Evolutionary conservation across 2,888 invertebrate genomes (phyloP).

Genomic region (Tineola bisselliella): DNA sequence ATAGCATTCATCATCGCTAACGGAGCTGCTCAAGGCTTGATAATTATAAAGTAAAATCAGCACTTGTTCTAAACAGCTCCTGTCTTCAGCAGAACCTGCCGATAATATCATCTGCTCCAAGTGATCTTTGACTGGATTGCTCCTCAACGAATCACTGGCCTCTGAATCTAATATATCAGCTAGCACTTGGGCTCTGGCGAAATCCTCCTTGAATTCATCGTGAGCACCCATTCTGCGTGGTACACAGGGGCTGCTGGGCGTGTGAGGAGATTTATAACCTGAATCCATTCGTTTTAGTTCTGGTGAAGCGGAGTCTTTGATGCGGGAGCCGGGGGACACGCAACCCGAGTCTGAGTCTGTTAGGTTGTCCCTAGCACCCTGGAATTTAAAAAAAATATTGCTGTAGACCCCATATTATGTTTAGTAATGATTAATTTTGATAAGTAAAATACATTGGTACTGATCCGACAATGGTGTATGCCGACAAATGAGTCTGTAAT

Average conservation of each 20-base stretch:
- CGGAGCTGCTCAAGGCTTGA: slow-evolving; percentile 65
- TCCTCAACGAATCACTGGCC: slow-evolving; percentile 52
- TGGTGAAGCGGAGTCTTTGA: slow-evolving; percentile 63
- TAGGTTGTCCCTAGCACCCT: slow-evolving; percentile 62
- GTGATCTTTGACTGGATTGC: slow-evolving; percentile 59
- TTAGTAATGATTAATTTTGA: too few species aligned
- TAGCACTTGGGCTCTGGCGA: slow-evolving; percentile 58
- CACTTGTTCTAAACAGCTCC: slow-evolving; percentile 71
- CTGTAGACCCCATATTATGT: too few species aligned
- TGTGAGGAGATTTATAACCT: slow-evolving; percentile 60
- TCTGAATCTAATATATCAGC: slow-evolving; percentile 57
- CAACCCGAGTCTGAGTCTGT: slow-evolving; percentile 65
- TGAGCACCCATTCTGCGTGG: slow-evolving; percentile 43
- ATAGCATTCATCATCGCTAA: slow-evolving; percentile 66
- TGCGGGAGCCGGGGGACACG: slow-evolving; percentile 62
- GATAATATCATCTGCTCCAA: slow-evolving; percentile 62
- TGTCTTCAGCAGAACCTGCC: slow-evolving; percentile 65
- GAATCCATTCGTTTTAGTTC: slow-evolving; percentile 65
- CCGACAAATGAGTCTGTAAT: too few species aligned
- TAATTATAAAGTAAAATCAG: slow-evolving; percentile 70
- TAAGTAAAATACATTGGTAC: too few species aligned
- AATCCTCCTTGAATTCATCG: slow-evolving; percentile 60
- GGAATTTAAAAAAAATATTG: slow-evolving; percentile 20
- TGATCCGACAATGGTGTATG: too few species aligned
- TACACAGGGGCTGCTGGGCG: slow-evolving; percentile 55